phyloP scores from a whole-genome alignment of 2,797 vertebrate genomes.

The Ceryle rudis region DNA sequence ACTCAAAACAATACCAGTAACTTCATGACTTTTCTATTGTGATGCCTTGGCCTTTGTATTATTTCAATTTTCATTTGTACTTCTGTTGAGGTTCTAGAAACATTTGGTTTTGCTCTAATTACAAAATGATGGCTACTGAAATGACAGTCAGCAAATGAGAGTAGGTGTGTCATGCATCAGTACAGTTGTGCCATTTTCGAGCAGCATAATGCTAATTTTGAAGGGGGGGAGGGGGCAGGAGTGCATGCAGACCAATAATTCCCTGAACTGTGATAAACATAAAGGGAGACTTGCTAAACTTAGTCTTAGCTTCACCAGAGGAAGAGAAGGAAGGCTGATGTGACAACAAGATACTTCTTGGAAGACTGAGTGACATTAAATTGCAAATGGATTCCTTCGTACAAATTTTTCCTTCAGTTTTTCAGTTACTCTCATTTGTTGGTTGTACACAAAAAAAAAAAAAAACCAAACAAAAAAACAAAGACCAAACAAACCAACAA shows the following conservation, averaged over 20 bases:
- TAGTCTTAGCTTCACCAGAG: slow-evolving; percentile 41
- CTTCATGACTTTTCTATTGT: slow-evolving; percentile 49
- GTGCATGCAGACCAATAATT: slow-evolving; percentile 45
- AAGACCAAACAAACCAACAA: neutral
- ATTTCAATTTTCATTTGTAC: slow-evolving; percentile 56
- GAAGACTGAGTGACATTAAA: neutral
- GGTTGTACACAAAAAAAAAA: slow-evolving; percentile 1
- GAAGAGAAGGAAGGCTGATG: slow-evolving; percentile 18
- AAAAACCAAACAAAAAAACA: neutral
- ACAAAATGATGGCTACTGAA: slow-evolving; percentile 40
- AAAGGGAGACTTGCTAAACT: slow-evolving; percentile 7
- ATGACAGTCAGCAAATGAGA: slow-evolving; percentile 64
- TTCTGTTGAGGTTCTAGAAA: slow-evolving; percentile 56
- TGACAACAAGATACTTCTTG: neutral
- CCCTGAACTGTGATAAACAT: slow-evolving; percentile 44
- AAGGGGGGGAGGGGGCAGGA: neutral
- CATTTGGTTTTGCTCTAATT: slow-evolving; percentile 58
- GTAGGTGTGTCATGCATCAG: slow-evolving; percentile 52
- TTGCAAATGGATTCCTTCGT: neutral
- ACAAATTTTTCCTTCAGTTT: neutral
- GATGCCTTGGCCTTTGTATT: slow-evolving; percentile 70
- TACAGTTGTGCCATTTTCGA: slow-evolving; percentile 49
- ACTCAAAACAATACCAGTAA: slow-evolving; percentile 41
- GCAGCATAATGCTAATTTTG: slow-evolving; percentile 16
- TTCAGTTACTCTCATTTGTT: slow-evolving; percentile 32